phyloP scores from a whole-genome alignment of 2,888 invertebrate species.

The Nemoura dubitans region DNA sequence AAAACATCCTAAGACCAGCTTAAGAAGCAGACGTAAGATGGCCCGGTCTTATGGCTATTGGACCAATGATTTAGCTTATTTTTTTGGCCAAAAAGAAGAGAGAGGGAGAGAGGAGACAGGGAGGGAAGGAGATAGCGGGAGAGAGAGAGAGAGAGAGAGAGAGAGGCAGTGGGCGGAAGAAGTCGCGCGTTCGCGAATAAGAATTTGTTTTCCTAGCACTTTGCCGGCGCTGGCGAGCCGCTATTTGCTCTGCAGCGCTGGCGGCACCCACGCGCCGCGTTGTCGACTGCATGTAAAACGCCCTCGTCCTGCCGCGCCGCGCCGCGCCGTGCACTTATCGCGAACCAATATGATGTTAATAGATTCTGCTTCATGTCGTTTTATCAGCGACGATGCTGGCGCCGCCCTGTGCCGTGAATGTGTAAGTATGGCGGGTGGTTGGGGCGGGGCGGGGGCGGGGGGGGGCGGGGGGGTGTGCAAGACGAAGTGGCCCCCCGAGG shows the following conservation, averaged over 20 bases:
- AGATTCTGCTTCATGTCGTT: slow-evolving; percentile 16
- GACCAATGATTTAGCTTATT: not conserved
- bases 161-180: too few species aligned
- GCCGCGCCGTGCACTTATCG: not conserved
- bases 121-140: not conserved
- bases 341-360: slow-evolving; percentile 24
- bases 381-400: not conserved
- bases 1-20: not conserved
- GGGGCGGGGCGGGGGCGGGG: not conserved
- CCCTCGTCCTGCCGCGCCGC: not conserved
- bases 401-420: not conserved
- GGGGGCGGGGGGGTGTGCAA: not conserved
- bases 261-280: too few species aligned
- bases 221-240: not conserved
- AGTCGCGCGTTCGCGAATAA: not conserved
- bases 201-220: slow-evolving; percentile 2
- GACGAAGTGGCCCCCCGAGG: slow-evolving; percentile 17
- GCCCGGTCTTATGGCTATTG: not conserved
- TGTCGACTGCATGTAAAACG: too few species aligned
- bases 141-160: not conserved
- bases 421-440: not conserved
- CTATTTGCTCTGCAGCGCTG: too few species aligned
- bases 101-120: too few species aligned
- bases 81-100: not conserved
- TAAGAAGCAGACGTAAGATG: not conserved